Percentiles rank a stretch among this genome's conserved stretches.
These are phyloP conservation scores for Otus sunia DNA, from an alignment of 2,113 vertebrate species.

Conservation along the genomic window DNA sequence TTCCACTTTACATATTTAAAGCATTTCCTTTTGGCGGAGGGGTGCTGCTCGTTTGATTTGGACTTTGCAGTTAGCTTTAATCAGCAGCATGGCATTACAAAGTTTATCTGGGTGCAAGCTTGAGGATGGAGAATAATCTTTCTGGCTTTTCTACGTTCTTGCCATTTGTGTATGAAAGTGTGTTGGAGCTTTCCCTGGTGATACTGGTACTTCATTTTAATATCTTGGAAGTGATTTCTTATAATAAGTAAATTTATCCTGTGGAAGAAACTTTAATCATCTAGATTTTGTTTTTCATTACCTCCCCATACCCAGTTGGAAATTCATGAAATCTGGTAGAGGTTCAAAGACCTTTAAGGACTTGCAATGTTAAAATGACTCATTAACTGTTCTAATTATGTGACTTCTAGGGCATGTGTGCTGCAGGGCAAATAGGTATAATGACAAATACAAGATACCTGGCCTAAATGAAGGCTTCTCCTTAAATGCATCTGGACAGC, in stretches of 20 bases:
- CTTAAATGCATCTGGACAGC: not conserved
- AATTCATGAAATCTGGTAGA: not conserved
- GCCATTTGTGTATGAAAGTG: not conserved
- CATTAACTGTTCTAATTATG: constrained; percentile 44
- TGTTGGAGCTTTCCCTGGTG: not conserved
- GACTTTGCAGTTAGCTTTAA: not conserved
- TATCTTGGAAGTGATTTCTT: not conserved
- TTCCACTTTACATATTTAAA: not conserved
- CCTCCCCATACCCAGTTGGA: not conserved
- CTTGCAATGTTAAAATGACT: not conserved
- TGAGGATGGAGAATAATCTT: not conserved
- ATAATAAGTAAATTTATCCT: not conserved
- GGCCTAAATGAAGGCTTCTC: not conserved
- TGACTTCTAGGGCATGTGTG: not conserved
- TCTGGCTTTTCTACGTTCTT: not conserved
- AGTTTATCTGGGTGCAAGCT: not conserved
- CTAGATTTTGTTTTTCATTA: not conserved
- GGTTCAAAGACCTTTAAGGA: constrained; percentile 13
- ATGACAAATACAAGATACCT: not conserved
- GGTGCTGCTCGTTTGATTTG: not conserved
- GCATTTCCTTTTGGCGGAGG: not conserved
- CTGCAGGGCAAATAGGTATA: not conserved
- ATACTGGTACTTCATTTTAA: not conserved
- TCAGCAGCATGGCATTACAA: not conserved
- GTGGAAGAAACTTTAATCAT: not conserved